Evolutionary conservation across 2,797 vertebrate genomes (phyloP).

Genomic region (Vultur gryphus): DNA sequence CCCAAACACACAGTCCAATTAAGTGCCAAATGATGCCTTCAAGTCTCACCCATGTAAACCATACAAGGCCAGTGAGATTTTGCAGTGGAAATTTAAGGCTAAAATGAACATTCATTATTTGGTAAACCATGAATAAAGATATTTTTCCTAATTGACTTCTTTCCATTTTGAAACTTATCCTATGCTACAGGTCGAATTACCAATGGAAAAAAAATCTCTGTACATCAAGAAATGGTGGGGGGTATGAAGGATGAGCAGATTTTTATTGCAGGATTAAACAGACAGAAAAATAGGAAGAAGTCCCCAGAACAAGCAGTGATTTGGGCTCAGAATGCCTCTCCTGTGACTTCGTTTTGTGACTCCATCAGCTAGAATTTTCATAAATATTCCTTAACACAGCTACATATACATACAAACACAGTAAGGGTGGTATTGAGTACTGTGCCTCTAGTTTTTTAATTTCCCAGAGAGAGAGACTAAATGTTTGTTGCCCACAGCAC

Average conservation of each 20-base stretch:
- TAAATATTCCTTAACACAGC: neutral
- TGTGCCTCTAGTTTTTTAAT: neutral
- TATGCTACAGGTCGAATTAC: neutral
- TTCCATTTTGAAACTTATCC: neutral
- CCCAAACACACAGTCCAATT: conserved; percentile 30
- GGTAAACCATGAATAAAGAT: neutral
- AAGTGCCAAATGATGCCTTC: conserved; percentile 15
- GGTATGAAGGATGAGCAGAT: neutral
- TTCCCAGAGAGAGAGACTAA: neutral
- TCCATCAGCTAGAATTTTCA: neutral
- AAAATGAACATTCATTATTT: neutral
- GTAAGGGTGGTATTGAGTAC: neutral
- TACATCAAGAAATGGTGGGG: neutral
- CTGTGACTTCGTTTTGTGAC: neutral
- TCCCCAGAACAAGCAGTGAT: neutral
- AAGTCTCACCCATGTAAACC: conserved; percentile 6
- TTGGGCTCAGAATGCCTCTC: neutral
- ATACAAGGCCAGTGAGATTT: neutral
- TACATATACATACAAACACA: neutral
- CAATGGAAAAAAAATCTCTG: neutral
- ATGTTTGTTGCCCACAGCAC: neutral
- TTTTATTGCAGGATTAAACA: neutral
- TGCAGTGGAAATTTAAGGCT: neutral
- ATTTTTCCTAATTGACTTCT: neutral
- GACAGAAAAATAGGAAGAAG: neutral